phyloP scores from a whole-genome alignment of 2,888 invertebrate species.

The Leptura quadrifasciata region DNA sequence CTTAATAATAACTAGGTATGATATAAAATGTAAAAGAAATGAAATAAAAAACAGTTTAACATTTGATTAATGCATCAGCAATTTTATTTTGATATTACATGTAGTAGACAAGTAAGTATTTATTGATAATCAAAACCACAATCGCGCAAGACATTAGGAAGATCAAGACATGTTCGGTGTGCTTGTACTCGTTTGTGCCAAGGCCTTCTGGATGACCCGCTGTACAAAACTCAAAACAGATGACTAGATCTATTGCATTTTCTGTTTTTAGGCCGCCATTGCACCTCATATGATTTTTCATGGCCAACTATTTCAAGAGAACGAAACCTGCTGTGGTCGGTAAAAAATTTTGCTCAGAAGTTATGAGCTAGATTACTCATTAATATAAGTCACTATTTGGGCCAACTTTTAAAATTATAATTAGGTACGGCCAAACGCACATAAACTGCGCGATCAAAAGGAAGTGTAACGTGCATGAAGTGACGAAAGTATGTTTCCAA shows the following conservation, averaged over 20 bases:
- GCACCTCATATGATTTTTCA: conserved; percentile 51
- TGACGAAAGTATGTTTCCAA: neutral
- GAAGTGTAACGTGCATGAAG: neutral
- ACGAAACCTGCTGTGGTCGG: neutral
- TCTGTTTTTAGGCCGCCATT: conserved; percentile 68
- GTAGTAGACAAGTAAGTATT: conserved; percentile 72
- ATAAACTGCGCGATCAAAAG: neutral
- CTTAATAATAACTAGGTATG: too few relatives aligned
- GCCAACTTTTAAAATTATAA: neutral
- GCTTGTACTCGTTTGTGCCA: conserved; percentile 67
- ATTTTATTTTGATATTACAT: conserved; percentile 72
- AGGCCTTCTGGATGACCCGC: conserved; percentile 65
- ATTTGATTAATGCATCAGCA: conserved; percentile 68
- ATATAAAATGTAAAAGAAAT: neutral
- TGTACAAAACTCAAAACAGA: conserved; percentile 60
- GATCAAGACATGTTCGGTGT: conserved; percentile 71
- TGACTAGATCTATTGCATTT: conserved; percentile 70
- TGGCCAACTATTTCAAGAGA: conserved; percentile 10
- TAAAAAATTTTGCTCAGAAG: neutral
- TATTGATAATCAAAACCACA: conserved; percentile 71
- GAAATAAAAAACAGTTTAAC: conserved; percentile 44
- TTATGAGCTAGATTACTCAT: neutral
- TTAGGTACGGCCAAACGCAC: too few relatives aligned
- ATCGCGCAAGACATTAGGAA: conserved; percentile 71
- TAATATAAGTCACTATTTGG: neutral